Evolutionary conservation across 2,113 vertebrate species (phyloP).

Genomic region (Columba livia): DNA sequence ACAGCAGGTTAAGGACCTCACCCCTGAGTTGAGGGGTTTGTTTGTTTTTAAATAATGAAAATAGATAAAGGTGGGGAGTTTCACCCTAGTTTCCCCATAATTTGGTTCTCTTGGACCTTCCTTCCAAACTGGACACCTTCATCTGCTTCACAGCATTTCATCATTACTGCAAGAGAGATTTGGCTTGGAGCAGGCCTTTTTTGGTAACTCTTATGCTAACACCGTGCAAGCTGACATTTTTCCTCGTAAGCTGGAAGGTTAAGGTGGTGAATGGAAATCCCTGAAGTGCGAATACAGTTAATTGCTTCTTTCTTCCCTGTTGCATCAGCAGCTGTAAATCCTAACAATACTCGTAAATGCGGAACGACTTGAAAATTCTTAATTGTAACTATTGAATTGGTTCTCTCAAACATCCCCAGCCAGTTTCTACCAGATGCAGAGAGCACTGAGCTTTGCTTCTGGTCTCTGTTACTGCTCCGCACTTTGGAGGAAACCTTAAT

Average conservation of each 20-base stretch:
- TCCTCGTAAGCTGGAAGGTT: background rate
- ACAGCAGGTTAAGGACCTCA: too few species aligned
- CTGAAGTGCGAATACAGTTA: too few species aligned
- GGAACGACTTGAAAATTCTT: background rate
- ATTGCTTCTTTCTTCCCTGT: background rate
- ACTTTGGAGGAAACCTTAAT: background rate
- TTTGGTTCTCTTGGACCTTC: too few species aligned
- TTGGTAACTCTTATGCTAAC: background rate
- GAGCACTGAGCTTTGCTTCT: background rate
- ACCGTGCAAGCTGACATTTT: background rate
- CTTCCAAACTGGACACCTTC: too few species aligned
- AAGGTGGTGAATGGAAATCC: fast-evolving
- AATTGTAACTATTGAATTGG: background rate
- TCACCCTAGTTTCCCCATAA: too few species aligned
- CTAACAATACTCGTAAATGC: background rate
- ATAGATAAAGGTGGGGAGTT: too few species aligned
- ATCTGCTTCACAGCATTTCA: too few species aligned
- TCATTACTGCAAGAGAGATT: background rate
- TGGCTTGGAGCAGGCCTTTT: background rate
- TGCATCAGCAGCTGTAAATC: slow-evolving; percentile 16
- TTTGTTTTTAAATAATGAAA: too few species aligned
- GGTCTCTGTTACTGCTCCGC: background rate
- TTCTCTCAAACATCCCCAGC: background rate
- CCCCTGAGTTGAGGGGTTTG: too few species aligned
- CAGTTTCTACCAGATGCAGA: fast-evolving